Base-by-base conservation (phyloP, 2,888 invertebrate species). In the Prosapia bicincta region DNA sequence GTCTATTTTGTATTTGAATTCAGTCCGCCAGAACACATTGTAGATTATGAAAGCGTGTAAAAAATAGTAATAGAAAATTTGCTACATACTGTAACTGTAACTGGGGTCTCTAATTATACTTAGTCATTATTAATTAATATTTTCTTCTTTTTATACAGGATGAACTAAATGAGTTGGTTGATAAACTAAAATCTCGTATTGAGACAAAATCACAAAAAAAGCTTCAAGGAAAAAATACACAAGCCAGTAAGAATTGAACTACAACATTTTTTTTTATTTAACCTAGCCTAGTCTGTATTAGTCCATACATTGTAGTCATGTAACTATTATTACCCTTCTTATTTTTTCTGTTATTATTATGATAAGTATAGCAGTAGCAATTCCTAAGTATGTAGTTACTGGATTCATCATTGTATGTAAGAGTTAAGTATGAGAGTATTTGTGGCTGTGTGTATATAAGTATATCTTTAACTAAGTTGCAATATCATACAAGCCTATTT, bases 171-270 rank as follows among this genome's bases (percentile, higher is more conserved):
- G 85, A 86, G 77, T 83, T 88, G 78, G 83, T 87, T 78, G 84
- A 85, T 66, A 86, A 87, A 82, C 78, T 87, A 76, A 84, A 86
- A 79, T 84, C 85, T 66, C 83, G 84, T 81, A 86, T 87, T 78
- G 86, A 86, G 83, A 83, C 84, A 79, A 87, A 87, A 84, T 84
- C 85, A 79, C 85, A 85, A 81, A 86, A 86, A 82, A 85, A 83
- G 77, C 74, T 65, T 13, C 69, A 72, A 43, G 38, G 69, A 25
- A 76, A 73, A 32, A 68, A 68, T 73, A 20, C 20, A 20, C 54
- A 54, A 54, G 54, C 54, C 54, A 69, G 20, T 66, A 73, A 73
- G 69, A 73, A 54, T 73, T 73, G 26, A 73, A 69, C 69, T 68
- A 73, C 30, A 30, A 66, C 26, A 38, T 25, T 43, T 68, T 73